Conservation (phyloP, 2,797 vertebrate genomes). For the Pantherophis vulpinus region DNA sequence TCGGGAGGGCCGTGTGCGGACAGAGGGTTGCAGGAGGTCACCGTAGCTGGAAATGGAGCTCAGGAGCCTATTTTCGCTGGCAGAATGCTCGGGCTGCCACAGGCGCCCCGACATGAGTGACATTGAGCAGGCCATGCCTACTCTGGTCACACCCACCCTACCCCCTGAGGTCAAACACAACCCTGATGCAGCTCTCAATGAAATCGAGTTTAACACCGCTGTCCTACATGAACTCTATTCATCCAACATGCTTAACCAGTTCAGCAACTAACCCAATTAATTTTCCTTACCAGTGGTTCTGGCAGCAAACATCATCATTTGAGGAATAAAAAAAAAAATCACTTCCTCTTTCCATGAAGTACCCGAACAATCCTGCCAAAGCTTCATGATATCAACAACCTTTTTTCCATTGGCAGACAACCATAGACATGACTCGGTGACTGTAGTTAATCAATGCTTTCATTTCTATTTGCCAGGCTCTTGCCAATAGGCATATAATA, state of each 20-base stretch:
- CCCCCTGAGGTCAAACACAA: too few species aligned
- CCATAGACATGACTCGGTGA: neutral
- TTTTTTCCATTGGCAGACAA: neutral
- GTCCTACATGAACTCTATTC: neutral
- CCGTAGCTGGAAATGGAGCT: too few species aligned
- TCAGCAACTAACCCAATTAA: neutral
- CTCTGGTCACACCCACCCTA: too few species aligned
- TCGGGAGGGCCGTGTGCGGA: too few species aligned
- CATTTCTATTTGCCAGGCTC: neutral
- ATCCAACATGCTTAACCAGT: neutral
- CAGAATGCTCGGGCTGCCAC: too few species aligned
- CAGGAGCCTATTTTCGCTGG: too few species aligned
- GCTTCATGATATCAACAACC: neutral
- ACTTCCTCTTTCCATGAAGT: neutral
- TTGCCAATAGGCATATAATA: neutral
- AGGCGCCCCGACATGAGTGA: too few species aligned
- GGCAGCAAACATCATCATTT: neutral
- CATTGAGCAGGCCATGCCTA: too few species aligned
- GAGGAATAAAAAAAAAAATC: neutral
- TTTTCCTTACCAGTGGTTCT: neutral
- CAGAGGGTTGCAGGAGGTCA: too few species aligned
- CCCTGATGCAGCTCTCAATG: too few species aligned
- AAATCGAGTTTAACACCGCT: too few species aligned
- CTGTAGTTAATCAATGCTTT: neutral
- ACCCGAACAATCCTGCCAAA: neutral